A percentile compares a stretch with the other conserved stretches of the same genome.
phyloP scores from a whole-genome alignment of 2,797 vertebrate genomes.

The Orestias chungarensis region DNA sequence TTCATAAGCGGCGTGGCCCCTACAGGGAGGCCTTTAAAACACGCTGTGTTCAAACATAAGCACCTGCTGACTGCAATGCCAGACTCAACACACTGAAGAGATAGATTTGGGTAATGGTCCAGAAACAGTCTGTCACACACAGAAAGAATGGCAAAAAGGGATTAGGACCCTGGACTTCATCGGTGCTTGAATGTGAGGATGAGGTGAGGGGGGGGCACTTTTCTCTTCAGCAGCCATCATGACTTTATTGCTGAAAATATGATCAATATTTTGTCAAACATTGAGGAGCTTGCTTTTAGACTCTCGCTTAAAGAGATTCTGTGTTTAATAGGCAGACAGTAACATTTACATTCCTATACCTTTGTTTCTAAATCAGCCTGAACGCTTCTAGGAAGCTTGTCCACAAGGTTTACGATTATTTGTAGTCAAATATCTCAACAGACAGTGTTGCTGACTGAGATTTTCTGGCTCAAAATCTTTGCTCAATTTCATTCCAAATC shows the following conservation, averaged over 20 bases:
- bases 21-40: conserved; percentile 49
- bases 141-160: conserved; percentile 18
- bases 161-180: conserved; percentile 31
- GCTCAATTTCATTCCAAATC: no score
- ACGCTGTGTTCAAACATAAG: conserved; percentile 51
- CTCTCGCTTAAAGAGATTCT: background rate
- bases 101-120: conserved; percentile 70
- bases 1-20: conserved; percentile 32
- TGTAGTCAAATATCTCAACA: background rate
- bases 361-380: no score
- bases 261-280: background rate
- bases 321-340: background rate
- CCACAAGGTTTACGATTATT: no score
- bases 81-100: conserved; percentile 40
- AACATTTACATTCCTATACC: no score
- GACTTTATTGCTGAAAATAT: conserved; percentile 26
- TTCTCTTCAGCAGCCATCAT: background rate
- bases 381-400: no score
- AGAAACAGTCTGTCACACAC: conserved; percentile 42
- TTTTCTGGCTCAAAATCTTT: no score
- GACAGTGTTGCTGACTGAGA: no score
- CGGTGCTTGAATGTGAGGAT: conserved; percentile 24
- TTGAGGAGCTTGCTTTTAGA: background rate
- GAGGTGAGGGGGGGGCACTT: conserved; percentile 9
- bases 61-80: conserved; percentile 45